Evolutionary conservation across 2,888 invertebrate species (phyloP).

Genomic region (Tholera decimalis): DNA sequence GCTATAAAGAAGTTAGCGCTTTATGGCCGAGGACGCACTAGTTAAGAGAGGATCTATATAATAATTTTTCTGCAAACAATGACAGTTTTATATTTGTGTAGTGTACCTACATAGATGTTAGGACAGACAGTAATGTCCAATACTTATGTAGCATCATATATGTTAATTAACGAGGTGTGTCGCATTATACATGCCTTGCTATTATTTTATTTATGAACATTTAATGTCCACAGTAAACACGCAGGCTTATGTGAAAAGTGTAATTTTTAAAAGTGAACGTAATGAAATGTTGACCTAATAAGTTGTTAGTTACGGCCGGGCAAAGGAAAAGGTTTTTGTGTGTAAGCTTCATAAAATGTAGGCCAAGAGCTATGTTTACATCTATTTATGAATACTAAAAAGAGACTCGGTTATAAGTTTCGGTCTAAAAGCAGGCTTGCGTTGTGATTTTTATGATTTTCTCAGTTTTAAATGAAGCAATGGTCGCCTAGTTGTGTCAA

Average conservation of each 20-base stretch:
- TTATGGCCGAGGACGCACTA: too few species aligned
- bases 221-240: conserved; percentile 39
- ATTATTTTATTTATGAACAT: conserved; percentile 23
- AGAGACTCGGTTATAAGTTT: not conserved
- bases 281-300: conserved; percentile 55
- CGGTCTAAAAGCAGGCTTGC: not conserved
- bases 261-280: conserved; percentile 16
- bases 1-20: too few species aligned
- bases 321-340: conserved; percentile 12
- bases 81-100: not conserved
- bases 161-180: conserved; percentile 24
- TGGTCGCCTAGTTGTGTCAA: too few species aligned
- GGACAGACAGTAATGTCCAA: not conserved
- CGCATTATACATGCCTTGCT: conserved; percentile 2
- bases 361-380: not conserved
- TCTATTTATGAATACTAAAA: not conserved
- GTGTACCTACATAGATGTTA: not conserved
- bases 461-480: not conserved
- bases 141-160: conserved; percentile 1
- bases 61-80: too few species aligned
- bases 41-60: too few species aligned
- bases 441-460: not conserved
- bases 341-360: conserved; percentile 8
- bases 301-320: conserved; percentile 11
- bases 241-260: conserved; percentile 36